Conservation (phyloP, 2,797 vertebrate genomes). For the Syngnathus rostellatus region DNA sequence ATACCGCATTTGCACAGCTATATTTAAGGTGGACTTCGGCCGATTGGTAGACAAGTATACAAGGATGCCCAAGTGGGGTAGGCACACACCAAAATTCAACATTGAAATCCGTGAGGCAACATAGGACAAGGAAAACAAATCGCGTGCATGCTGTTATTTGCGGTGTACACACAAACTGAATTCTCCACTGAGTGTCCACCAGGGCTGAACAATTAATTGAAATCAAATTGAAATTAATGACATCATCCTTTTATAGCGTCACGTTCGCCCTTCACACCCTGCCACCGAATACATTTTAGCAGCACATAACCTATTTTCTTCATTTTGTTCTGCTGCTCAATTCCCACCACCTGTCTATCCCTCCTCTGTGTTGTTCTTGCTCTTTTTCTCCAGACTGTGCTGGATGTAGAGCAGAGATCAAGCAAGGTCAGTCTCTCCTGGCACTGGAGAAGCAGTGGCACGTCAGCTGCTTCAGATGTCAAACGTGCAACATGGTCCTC, state of each 20-base stretch:
- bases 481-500: slow-evolving; percentile 87
- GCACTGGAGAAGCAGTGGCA: slow-evolving; percentile 98
- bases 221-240: no score
- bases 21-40: slow-evolving; percentile 29
- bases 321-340: not conserved
- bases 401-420: slow-evolving; percentile 93
- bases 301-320: not conserved
- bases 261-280: no score
- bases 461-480: slow-evolving; percentile 97
- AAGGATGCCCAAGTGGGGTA: not conserved
- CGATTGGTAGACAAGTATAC: slow-evolving; percentile 13
- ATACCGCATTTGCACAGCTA: slow-evolving; percentile 19
- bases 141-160: no score
- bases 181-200: no score
- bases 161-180: no score
- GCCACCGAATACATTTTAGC: no score
- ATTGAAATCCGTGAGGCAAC: no score
- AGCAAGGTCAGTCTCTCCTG: slow-evolving; percentile 93
- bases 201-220: no score
- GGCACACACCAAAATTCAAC: not conserved
- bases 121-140: no score
- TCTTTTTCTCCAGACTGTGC: slow-evolving; percentile 76
- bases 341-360: not conserved
- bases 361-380: not conserved
- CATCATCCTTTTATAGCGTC: no score